Percentiles rank a stretch among this genome's conserved stretches.
Conservation (phyloP, 1,140 invertebrate species). For the Aphelinus atriplicis region DNA sequence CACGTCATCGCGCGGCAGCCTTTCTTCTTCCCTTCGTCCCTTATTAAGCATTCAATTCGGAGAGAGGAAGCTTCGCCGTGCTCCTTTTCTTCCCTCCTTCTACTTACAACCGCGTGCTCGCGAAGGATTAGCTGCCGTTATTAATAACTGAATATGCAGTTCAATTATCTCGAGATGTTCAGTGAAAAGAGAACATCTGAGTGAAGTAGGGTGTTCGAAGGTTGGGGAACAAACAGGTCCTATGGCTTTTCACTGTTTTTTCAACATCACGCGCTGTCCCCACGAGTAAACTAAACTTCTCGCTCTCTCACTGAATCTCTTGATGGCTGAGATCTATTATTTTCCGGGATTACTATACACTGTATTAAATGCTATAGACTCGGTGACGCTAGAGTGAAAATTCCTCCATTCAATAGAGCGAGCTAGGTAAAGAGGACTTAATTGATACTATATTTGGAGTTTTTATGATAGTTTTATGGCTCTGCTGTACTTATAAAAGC, state of each 20-base stretch:
- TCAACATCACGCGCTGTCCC: too few species aligned
- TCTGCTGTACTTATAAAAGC: slow-evolving; percentile 14
- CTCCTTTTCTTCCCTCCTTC: neutral
- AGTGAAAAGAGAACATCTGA: too few species aligned
- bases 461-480: slow-evolving; percentile 26
- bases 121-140: too few species aligned
- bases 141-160: too few species aligned
- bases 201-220: too few species aligned
- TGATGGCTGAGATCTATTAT: neutral
- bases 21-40: slow-evolving; percentile 6
- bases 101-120: too few species aligned
- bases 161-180: too few species aligned
- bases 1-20: slow-evolving; percentile 15
- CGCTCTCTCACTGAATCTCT: neutral
- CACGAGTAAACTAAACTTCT: too few species aligned
- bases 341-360: neutral
- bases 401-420: neutral
- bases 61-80: neutral
- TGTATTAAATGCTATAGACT: neutral
- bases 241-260: too few species aligned
- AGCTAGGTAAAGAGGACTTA: neutral
- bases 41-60: slow-evolving; percentile 32
- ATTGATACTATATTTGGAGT: slow-evolving; percentile 23
- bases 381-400: neutral
- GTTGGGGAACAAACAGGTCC: too few species aligned